A percentile compares a stretch with the other conserved stretches of the same genome.
These are phyloP conservation scores for Lasioglossum figueresi DNA, from an alignment of 2,888 invertebrate species.

Conservation along the genomic window DNA sequence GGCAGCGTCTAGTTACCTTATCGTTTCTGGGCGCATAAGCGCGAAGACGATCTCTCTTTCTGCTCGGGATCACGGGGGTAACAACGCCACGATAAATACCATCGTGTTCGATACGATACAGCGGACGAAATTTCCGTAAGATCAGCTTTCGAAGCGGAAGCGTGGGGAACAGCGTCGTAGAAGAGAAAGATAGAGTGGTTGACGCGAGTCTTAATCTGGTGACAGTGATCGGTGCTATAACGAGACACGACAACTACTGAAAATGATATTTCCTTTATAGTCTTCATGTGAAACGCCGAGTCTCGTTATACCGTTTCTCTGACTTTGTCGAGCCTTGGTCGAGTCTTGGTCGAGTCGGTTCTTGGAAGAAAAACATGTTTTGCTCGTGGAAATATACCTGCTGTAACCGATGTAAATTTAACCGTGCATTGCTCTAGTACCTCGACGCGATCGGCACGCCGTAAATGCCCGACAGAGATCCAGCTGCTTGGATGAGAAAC, in stretches of 20 bases:
- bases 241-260: neutral
- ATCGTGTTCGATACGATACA: neutral
- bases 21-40: constrained; percentile 25
- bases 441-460: constrained; percentile 50
- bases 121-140: neutral
- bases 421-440: constrained; percentile 25
- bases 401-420: neutral
- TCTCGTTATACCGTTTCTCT: neutral
- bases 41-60: neutral
- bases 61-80: constrained; percentile 19
- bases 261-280: neutral
- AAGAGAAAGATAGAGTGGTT: too few relatives aligned
- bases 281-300: neutral
- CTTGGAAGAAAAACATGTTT: neutral
- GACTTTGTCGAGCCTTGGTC: neutral
- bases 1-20: constrained; percentile 62
- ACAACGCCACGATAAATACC: constrained; percentile 58
- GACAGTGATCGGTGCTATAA: too few relatives aligned
- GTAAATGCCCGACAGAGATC: constrained; percentile 58
- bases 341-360: neutral
- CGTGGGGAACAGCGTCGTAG: too few relatives aligned
- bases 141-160: neutral
- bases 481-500: constrained; percentile 55
- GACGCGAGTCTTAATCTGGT: too few relatives aligned
- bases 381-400: neutral